phyloP scores from a whole-genome alignment of 1,140 invertebrate genomes.

The Aporrectodea caliginosa region DNA sequence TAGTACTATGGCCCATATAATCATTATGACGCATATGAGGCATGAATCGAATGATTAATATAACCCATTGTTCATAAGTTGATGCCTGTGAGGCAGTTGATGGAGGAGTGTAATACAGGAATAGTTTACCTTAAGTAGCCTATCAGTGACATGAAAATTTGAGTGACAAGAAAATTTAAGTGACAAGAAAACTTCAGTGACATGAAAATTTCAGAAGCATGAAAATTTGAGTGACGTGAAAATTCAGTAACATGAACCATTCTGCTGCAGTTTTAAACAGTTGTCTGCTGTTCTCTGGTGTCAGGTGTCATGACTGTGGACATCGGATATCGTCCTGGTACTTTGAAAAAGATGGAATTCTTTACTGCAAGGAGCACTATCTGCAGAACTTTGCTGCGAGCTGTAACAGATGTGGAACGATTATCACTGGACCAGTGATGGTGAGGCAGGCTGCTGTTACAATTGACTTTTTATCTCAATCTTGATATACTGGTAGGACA shows the following conservation, averaged over 20 bases:
- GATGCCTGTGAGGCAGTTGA: too few relatives aligned
- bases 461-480: too few relatives aligned
- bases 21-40: too few relatives aligned
- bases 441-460: constrained; percentile 42
- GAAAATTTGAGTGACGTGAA: not conserved
- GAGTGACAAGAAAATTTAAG: not conserved
- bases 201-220: not conserved
- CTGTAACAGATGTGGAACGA: constrained; percentile 79
- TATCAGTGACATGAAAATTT: not conserved
- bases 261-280: not conserved
- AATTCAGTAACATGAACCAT: not conserved
- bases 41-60: too few relatives aligned
- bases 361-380: constrained; percentile 86
- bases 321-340: constrained; percentile 81
- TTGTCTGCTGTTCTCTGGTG: not conserved
- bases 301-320: constrained; percentile 81
- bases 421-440: constrained; percentile 90
- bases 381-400: constrained; percentile 80
- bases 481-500: too few relatives aligned
- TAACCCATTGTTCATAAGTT: too few relatives aligned
- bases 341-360: constrained; percentile 82
- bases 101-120: too few relatives aligned
- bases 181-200: not conserved
- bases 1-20: too few relatives aligned
- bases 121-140: not conserved